Conservation (phyloP, 2,888 invertebrate genomes). For the Teleogryllus oceanicus region DNA sequence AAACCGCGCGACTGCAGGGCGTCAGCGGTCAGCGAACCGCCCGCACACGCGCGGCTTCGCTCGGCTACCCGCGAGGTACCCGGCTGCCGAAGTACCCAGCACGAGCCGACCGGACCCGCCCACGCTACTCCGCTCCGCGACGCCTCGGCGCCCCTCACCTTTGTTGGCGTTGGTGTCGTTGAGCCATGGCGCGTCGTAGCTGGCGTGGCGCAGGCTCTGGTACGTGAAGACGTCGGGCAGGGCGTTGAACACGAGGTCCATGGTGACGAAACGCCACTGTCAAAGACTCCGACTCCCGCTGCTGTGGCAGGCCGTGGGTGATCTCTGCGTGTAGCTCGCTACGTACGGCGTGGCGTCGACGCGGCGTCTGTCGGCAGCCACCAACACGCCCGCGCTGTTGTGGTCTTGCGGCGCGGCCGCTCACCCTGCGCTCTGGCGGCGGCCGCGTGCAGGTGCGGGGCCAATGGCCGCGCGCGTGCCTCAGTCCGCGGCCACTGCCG, state of each 20-base stretch:
- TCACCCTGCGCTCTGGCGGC: constrained; percentile 21
- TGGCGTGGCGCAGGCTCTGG: constrained; percentile 50
- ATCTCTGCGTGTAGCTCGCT: not conserved
- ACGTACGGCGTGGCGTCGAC: constrained; percentile 9
- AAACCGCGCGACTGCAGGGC: no score
- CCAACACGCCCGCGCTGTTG: not conserved
- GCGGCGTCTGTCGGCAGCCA: not conserved
- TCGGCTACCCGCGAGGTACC: no score
- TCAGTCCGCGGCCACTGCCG: not conserved
- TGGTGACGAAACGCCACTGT: constrained; percentile 39
- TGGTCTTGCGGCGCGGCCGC: not conserved
- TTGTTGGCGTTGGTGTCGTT: constrained; percentile 38
- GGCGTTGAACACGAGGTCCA: constrained; percentile 54
- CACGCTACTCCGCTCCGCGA: no score
- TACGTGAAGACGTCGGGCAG: constrained; percentile 55
- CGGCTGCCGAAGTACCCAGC: no score
- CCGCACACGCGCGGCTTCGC: no score
- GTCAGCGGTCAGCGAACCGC: no score
- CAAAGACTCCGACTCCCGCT: not conserved
- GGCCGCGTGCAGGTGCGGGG: not conserved
- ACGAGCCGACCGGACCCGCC: no score
- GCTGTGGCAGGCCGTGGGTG: not conserved
- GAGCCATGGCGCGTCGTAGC: constrained; percentile 53
- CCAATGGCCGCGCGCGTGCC: not conserved
- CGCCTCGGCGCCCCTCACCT: not conserved